Evolutionary conservation across 2,113 vertebrate species (phyloP).

Genomic region (Pachycephala philippinensis): DNA sequence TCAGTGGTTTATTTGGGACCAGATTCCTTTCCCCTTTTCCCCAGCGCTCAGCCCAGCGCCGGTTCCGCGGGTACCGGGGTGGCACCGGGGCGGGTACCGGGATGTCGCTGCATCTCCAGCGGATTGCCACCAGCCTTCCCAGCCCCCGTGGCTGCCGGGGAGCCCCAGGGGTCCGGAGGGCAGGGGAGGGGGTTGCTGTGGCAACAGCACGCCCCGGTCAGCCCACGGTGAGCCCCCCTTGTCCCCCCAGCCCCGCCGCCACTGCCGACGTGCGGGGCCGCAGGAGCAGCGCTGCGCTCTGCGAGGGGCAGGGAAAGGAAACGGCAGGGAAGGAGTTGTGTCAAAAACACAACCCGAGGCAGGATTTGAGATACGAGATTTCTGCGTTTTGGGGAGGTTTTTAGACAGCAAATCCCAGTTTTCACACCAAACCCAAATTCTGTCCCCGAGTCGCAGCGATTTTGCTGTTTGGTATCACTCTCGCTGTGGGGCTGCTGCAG

Average conservation of each 20-base stretch:
- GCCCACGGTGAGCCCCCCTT: not conserved
- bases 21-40: not conserved
- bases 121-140: not conserved
- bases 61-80: not conserved
- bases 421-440: not conserved
- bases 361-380: not conserved
- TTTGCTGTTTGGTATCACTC: not conserved
- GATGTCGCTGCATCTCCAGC: not conserved
- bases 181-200: not conserved
- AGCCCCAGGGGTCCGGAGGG: not conserved
- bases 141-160: not conserved
- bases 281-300: not conserved
- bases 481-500: not conserved
- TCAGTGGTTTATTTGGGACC: not conserved
- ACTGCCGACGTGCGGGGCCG: not conserved
- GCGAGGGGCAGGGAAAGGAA: not conserved
- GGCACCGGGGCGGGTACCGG: not conserved
- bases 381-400: accelerated
- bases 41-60: not conserved
- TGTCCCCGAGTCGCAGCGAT: accelerated
- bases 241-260: not conserved
- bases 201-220: not conserved
- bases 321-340: not conserved
- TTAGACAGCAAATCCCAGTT: not conserved
- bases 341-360: not conserved